Percentiles rank a stretch among this genome's conserved stretches.
Evolutionary conservation across 2,113 vertebrate species (phyloP).

Genomic region (Anarrhichthys ocellatus): DNA sequence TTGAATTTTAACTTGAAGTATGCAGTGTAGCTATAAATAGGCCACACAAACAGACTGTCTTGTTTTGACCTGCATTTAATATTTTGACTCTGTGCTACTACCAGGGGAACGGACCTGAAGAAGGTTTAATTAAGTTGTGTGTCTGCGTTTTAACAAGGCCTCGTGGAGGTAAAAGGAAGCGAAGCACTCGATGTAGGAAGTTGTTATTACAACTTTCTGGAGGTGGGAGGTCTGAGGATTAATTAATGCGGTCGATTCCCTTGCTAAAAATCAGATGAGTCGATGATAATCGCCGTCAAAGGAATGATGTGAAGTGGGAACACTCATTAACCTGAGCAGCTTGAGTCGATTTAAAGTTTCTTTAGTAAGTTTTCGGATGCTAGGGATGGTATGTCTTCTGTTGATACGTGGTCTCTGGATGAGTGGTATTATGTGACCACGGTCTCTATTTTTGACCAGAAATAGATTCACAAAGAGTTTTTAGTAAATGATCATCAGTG

Average conservation of each 20-base stretch:
- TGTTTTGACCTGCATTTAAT: constrained; percentile 47
- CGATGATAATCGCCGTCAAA: constrained; percentile 39
- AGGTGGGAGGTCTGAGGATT: constrained; percentile 55
- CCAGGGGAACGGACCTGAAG: constrained; percentile 49
- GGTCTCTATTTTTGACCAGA: neutral
- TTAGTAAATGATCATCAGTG: neutral
- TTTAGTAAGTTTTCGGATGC: constrained; percentile 6
- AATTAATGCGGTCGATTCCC: constrained; percentile 52
- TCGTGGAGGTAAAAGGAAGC: constrained; percentile 29
- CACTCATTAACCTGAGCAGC: constrained; percentile 18
- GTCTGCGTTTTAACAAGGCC: constrained; percentile 8
- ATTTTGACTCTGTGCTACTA: constrained; percentile 10
- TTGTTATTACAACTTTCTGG: constrained; percentile 65
- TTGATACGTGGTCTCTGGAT: neutral
- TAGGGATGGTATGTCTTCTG: neutral
- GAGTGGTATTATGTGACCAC: neutral
- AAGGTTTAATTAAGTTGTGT: constrained; percentile 70
- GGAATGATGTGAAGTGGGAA: neutral
- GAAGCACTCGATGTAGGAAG: constrained; percentile 28
- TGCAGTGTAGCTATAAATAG: constrained; percentile 11
- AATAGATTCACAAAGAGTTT: neutral
- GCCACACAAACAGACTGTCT: constrained; percentile 11
- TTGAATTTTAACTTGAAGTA: neutral
- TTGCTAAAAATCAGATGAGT: constrained; percentile 42
- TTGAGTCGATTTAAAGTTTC: constrained; percentile 2